Evolutionary conservation across 1,140 invertebrate species (phyloP).

Genomic region (Calosoma granatense): DNA sequence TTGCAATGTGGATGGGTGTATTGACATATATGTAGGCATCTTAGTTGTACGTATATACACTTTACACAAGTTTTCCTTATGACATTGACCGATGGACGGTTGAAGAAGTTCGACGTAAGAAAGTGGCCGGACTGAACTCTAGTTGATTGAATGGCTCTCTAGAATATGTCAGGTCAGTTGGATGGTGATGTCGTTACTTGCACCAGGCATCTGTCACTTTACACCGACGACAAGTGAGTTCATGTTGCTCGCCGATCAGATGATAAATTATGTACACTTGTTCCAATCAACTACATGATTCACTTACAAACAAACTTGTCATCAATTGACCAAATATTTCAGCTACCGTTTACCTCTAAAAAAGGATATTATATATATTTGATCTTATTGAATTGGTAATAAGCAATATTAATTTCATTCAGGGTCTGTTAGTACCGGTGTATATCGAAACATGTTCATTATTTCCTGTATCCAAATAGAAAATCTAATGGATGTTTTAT

Average conservation of each 20-base stretch:
- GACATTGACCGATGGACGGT: background rate
- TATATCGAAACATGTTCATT: too few species aligned
- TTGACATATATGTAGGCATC: background rate
- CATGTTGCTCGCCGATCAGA: background rate
- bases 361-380: too few species aligned
- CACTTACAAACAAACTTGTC: background rate
- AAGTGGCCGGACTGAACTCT: background rate
- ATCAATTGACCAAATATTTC: too few species aligned
- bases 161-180: background rate
- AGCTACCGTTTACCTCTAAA: too few species aligned
- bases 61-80: background rate
- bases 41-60: background rate
- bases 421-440: too few species aligned
- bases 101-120: background rate
- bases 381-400: background rate
- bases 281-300: background rate
- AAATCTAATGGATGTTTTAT: too few species aligned
- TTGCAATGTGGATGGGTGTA: background rate
- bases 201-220: background rate
- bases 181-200: background rate
- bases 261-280: background rate
- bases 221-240: background rate
- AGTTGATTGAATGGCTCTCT: background rate
- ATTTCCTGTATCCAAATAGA: too few species aligned
- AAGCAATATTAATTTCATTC: too few species aligned